These are phyloP conservation scores for Tragelaphus scriptus DNA, from an alignment of 2,113 vertebrate genomes.

Conservation along the genomic window DNA sequence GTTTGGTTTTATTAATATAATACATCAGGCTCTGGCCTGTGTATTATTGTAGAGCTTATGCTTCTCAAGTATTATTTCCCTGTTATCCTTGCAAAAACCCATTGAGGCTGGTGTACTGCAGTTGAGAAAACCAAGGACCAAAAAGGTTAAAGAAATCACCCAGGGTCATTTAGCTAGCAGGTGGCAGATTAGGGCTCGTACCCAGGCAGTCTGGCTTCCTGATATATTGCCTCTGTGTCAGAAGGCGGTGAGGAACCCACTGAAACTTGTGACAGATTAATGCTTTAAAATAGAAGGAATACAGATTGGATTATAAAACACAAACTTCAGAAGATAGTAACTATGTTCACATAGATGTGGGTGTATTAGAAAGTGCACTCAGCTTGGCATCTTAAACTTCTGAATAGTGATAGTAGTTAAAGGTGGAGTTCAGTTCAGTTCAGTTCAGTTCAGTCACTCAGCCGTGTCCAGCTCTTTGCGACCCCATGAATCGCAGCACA, in stretches of 20 bases:
- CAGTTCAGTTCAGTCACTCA: no score
- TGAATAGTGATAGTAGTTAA: not conserved
- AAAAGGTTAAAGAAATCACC: not conserved
- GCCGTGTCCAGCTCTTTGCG: no score
- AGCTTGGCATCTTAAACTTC: not conserved
- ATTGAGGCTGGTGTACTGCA: not conserved
- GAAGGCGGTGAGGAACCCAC: not conserved
- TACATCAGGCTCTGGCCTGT: not conserved
- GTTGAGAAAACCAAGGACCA: not conserved
- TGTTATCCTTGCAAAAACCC: not conserved
- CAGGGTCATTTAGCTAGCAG: not conserved
- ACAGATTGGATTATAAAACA: not conserved
- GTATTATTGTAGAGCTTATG: not conserved
- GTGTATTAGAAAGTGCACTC: not conserved
- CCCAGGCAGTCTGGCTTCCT: not conserved
- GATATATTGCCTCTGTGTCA: not conserved
- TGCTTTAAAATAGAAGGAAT: not conserved
- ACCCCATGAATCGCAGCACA: no score
- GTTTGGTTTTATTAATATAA: not conserved
- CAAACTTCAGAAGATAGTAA: not conserved
- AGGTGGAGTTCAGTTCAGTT: not conserved
- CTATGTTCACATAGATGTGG: not conserved
- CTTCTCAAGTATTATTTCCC: not conserved
- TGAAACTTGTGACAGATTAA: not conserved
- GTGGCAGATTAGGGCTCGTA: not conserved